Conservation (phyloP, 2,888 invertebrate genomes). For the Ophion ellenae region DNA sequence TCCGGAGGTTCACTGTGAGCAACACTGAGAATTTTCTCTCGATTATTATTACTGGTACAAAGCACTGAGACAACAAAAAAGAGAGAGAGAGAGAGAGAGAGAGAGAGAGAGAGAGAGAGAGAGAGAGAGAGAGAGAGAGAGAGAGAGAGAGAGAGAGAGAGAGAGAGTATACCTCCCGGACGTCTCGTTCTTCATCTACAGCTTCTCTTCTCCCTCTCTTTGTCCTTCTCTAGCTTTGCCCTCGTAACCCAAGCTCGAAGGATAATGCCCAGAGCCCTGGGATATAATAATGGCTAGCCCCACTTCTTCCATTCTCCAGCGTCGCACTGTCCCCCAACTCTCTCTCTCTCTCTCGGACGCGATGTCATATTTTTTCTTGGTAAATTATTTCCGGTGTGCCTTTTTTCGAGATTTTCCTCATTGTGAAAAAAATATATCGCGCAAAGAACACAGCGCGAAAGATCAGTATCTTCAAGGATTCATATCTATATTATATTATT, state of each 20-base stretch:
- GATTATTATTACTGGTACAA: conserved; percentile 76
- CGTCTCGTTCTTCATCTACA: conserved; percentile 50
- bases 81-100: not conserved
- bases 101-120: no score
- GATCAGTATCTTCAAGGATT: no score
- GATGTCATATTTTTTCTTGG: conserved; percentile 74
- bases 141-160: not conserved
- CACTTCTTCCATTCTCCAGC: conserved; percentile 58
- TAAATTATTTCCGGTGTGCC: conserved; percentile 72
- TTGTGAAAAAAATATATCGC: not conserved
- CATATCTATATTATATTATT: no score
- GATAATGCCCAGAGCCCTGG: conserved; percentile 59
- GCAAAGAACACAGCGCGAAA: no score
- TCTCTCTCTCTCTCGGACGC: conserved; percentile 69
- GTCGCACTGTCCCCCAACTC: conserved; percentile 47
- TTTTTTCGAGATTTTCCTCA: conserved; percentile 29
- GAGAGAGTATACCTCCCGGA: conserved; percentile 28
- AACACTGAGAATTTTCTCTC: conserved; percentile 70
- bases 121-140: no score
- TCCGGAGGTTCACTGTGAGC: conserved; percentile 57
- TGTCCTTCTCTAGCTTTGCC: conserved; percentile 42
- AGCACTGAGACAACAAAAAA: conserved; percentile 67
- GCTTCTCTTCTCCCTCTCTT: conserved; percentile 9
- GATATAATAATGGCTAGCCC: conserved; percentile 57
- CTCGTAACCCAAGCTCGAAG: conserved; percentile 57